phyloP scores from a whole-genome alignment of 1,140 invertebrate species.

The Oedothorax gibbosus region DNA sequence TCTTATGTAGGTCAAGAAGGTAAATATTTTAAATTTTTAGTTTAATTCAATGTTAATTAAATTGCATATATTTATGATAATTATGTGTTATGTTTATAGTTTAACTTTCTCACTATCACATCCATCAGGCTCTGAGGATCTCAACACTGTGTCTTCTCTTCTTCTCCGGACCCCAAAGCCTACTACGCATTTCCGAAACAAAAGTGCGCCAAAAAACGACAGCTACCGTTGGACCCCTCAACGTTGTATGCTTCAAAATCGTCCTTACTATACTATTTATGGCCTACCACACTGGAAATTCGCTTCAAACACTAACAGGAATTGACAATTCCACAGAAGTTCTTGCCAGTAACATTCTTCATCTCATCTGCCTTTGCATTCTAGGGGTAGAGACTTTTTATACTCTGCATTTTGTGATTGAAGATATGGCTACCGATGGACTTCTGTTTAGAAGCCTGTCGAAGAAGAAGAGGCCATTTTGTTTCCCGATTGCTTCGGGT shows the following conservation, averaged over 20 bases:
- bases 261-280: not conserved
- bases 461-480: constrained; percentile 44
- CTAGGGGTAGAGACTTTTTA: constrained; percentile 23
- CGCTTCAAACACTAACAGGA: not conserved
- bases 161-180: constrained; percentile 44
- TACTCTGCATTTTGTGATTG: constrained; percentile 19
- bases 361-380: constrained; percentile 6
- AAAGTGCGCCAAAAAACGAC: not conserved
- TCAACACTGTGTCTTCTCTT: constrained; percentile 28
- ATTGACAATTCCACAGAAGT: too few species aligned
- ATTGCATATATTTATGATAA: too few species aligned
- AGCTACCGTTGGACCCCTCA: constrained; percentile 19
- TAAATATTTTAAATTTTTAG: too few species aligned
- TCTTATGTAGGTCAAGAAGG: too few species aligned
- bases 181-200: constrained; percentile 10
- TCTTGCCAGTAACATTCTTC: constrained; percentile 14
- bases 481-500: constrained; percentile 1
- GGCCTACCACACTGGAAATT: not conserved
- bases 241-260: constrained; percentile 10
- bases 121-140: constrained; percentile 16
- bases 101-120: too few species aligned
- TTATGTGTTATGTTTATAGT: too few species aligned
- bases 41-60: too few species aligned
- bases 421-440: constrained; percentile 43
- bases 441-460: constrained; percentile 37